These are phyloP conservation scores for Octonoba sinensis DNA, from an alignment of 2,888 invertebrate species.

Conservation along the genomic window DNA sequence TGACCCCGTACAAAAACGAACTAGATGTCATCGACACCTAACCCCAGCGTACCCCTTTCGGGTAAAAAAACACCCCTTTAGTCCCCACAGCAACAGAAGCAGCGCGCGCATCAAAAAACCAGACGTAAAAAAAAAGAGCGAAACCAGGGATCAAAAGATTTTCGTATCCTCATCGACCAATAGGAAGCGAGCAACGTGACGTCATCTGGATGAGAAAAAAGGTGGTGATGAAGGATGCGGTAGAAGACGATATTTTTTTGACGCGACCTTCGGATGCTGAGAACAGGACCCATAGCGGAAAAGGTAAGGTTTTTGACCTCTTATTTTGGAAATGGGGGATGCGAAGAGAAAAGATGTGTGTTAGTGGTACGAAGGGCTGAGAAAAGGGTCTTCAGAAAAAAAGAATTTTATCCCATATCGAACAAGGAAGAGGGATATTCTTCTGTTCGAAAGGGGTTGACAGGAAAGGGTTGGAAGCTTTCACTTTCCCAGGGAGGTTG, in stretches of 20 bases:
- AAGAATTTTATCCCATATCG: slow-evolving; percentile 4
- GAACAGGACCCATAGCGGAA: slow-evolving; percentile 7
- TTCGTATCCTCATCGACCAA: slow-evolving; percentile 31
- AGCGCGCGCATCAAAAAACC: slow-evolving; percentile 24
- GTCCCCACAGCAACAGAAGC: slow-evolving; percentile 17
- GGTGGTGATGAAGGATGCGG: slow-evolving; percentile 51
- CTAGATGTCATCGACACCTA: slow-evolving; percentile 47
- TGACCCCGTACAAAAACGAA: slow-evolving; percentile 17
- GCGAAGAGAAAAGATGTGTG: slow-evolving; percentile 29
- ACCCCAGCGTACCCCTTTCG: slow-evolving; percentile 27
- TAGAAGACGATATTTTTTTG: slow-evolving; percentile 42
- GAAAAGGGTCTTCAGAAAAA: slow-evolving; percentile 1
- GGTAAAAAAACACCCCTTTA: slow-evolving; percentile 14
- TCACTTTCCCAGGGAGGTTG: slow-evolving; percentile 34
- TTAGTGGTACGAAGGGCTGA: slow-evolving; percentile 42
- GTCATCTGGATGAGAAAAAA: slow-evolving; percentile 41
- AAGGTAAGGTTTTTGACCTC: slow-evolving; percentile 60
- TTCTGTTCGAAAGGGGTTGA: slow-evolving; percentile 23
- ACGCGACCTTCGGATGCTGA: slow-evolving; percentile 38
- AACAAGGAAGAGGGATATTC: slow-evolving; percentile 14
- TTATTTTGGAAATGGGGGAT: slow-evolving; percentile 11
- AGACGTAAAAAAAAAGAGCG: not conserved
- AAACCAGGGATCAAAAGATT: slow-evolving; percentile 23
- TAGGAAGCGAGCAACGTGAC: slow-evolving; percentile 24
- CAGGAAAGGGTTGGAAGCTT: slow-evolving; percentile 18